Evolutionary conservation across 2,797 vertebrate genomes (phyloP), one percentile per base, ranked within the genome.

Genomic region (Galaxias olidus): DNA sequence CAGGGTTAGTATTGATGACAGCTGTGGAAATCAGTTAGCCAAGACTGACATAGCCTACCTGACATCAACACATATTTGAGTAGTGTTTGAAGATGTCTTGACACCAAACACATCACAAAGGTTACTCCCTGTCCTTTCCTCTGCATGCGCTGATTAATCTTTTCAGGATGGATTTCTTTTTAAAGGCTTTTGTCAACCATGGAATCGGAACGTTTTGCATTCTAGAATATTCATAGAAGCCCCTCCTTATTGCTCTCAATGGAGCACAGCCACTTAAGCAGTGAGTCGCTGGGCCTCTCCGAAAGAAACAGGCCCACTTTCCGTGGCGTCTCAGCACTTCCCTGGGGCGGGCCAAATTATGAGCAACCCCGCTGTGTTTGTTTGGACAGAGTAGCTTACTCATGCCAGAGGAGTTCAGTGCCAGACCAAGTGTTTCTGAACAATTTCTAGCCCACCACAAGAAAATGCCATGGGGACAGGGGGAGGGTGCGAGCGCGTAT

Each of bases 301-400:
- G 67, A 17, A 1, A 62, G 69, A 71, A 63, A 17, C 54, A 71
- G n/a, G 14, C 69, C 43, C 64, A 42, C 66, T 73, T 63, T 58
- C 66, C 59, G 55, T 42, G 54, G 42, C 46, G 55, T 72, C 18
- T 67, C 59, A 17, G 52, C 8, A 9, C 56, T 61, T 69, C 45
- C 17, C 10, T 8, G 15, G 68, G 20, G 69, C 69, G 18, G 15
- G 50, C 55, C 58, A 56, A 61, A 75, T 76, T 43, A 48, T 46
- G 11, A 47, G 12, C 10, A 48, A 19, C 43, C 30, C 19, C 13
- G 9, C 45, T 48, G 45, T 54, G 63, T 75, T 73, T 75, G 71
- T 74, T 87, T 77, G 80, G 72, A 84, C 76, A 75, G 63, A 53
- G 15, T 59, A 30, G 58, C 60, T 65, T 63, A 48, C 47, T 65